Evolutionary conservation across 1,140 invertebrate species (phyloP).

Genomic region (Phthorimaea operculella): DNA sequence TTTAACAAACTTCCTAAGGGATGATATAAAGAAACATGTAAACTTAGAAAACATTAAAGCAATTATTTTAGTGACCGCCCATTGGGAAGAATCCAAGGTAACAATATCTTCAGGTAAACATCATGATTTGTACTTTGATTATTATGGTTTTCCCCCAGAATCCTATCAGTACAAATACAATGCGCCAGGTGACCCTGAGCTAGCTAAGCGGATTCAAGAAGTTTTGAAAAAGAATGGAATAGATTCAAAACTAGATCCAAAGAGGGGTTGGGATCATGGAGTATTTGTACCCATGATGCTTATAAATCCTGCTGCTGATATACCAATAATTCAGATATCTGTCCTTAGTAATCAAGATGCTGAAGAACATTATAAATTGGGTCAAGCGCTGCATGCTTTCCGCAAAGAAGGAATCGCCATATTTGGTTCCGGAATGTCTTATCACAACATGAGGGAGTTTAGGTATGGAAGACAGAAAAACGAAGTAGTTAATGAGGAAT

Average conservation of each 20-base stretch:
- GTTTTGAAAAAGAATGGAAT: constrained; percentile 40
- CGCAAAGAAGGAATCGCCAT: constrained; percentile 55
- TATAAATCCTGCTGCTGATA: constrained; percentile 48
- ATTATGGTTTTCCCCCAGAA: constrained; percentile 57
- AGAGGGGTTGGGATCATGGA: constrained; percentile 60
- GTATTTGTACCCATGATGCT: constrained; percentile 61
- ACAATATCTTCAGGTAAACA: constrained; percentile 51
- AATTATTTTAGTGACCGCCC: constrained; percentile 55
- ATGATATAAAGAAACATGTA: constrained; percentile 49
- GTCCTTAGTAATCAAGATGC: constrained; percentile 47
- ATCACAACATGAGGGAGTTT: constrained; percentile 61
- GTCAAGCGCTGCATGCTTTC: constrained; percentile 42
- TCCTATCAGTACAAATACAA: constrained; percentile 53
- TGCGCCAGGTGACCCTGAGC: constrained; percentile 46
- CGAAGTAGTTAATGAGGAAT: constrained; percentile 44
- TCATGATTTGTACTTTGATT: constrained; percentile 58
- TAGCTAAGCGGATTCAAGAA: constrained; percentile 42
- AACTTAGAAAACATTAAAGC: constrained; percentile 50
- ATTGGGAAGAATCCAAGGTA: constrained; percentile 51
- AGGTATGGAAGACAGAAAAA: constrained; percentile 23
- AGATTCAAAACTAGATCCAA: constrained; percentile 42
- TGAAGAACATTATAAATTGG: constrained; percentile 48
- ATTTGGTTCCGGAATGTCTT: constrained; percentile 58
- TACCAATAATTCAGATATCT: constrained; percentile 56
- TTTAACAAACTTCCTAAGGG: constrained; percentile 43